Conservation (phyloP, 2,113 vertebrate genomes). For the Percina caprodes region DNA sequence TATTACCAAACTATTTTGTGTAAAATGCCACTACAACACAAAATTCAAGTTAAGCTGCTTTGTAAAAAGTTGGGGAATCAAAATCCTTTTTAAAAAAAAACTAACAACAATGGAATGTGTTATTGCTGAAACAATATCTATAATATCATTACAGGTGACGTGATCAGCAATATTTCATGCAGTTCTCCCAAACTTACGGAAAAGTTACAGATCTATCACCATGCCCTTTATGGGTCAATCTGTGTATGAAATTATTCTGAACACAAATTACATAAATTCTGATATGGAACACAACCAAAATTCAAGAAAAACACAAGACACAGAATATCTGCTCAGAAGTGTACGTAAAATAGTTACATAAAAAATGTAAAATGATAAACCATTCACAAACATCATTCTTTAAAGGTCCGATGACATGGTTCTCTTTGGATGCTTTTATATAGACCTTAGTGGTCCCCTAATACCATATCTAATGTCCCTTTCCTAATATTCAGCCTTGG, state of each 20-base stretch:
- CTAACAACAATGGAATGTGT: conserved; percentile 3
- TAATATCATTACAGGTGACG: background rate
- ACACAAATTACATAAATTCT: background rate
- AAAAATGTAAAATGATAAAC: background rate
- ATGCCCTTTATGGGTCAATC: conserved; percentile 9
- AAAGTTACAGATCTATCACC: background rate
- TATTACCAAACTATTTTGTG: conserved; percentile 20
- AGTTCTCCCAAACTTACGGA: background rate
- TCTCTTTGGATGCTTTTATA: too few species aligned
- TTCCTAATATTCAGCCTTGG: too few species aligned
- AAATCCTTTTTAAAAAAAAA: conserved; percentile 15
- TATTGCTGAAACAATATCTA: conserved; percentile 10
- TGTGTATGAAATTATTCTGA: background rate
- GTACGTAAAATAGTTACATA: background rate
- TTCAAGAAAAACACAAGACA: background rate
- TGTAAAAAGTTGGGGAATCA: conserved; percentile 2
- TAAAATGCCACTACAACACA: conserved; percentile 18
- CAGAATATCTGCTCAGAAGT: background rate
- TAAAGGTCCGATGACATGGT: too few species aligned
- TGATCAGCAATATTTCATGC: background rate
- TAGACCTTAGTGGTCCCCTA: too few species aligned
- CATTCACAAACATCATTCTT: background rate
- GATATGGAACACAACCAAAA: background rate
- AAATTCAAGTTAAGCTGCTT: conserved; percentile 18
- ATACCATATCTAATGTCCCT: too few species aligned